phyloP scores from a whole-genome alignment of 64 coral and sea anemone species.

The Anthopleura sola region DNA sequence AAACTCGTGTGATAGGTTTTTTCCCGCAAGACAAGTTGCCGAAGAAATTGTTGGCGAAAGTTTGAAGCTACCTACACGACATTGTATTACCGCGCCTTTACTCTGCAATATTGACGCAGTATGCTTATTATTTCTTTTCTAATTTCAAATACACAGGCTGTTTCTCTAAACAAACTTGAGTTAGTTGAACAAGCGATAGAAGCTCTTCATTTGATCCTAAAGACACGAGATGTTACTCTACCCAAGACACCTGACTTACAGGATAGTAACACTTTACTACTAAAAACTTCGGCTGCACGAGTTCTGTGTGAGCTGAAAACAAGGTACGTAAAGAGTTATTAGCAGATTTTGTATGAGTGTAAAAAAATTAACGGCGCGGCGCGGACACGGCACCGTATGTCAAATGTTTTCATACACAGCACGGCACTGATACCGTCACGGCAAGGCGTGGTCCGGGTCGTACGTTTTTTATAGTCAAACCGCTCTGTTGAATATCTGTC shows the following conservation, averaged over 20 bases:
- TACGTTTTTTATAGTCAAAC: too few species aligned
- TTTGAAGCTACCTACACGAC: too few species aligned
- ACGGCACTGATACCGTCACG: too few species aligned
- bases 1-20: too few species aligned
- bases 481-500: background rate
- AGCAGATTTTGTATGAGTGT: too few species aligned
- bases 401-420: too few species aligned
- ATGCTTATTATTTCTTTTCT: background rate
- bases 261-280: background rate
- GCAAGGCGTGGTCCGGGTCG: too few species aligned
- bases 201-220: background rate
- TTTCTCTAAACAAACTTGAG: background rate
- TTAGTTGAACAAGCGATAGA: background rate
- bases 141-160: background rate
- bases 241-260: background rate
- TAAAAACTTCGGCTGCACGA: constrained; percentile 15
- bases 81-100: too few species aligned
- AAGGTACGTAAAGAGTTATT: constrained; percentile 58
- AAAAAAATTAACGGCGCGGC: too few species aligned
- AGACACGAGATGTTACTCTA: constrained; percentile 1
- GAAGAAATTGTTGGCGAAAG: too few species aligned
- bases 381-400: too few species aligned
- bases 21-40: too few species aligned
- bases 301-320: constrained; percentile 86
- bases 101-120: background rate